Base-by-base conservation (phyloP, 2,888 invertebrate genomes). In the Epistrophe eligans region DNA sequence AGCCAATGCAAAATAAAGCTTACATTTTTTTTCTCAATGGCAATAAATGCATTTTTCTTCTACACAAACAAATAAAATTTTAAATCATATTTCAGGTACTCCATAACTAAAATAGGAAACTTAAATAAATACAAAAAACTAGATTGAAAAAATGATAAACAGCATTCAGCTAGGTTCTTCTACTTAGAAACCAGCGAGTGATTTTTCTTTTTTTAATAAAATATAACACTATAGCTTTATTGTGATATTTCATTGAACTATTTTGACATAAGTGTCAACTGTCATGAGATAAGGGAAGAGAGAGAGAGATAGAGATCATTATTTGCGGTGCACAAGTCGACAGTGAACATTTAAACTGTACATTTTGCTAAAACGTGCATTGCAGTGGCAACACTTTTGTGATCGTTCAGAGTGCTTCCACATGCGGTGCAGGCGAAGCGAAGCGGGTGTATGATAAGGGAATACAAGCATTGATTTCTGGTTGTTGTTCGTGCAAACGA, bases 371-470 rank as follows among this genome's bases (percentile, higher is more conserved):
- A 92, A 92, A 74, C 89, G 87, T 79, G 89, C 88, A 43, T 89
- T 89, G 88, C 93, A 92, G 76, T 89, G 89, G 38, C 79, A 76
- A 52, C 92, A 92, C 38, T 89, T 89, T 72, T 88, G 85, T 48
- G 85, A 72, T 15, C 83, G 82, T 52, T 88, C 77, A 6, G 90
- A 84, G 89, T 95, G 95, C 79, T 93, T 92, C 95, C 95, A 95
- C 32, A 93, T 89, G 15, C 91, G 91, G 90, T 95, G 95, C 77
- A 94, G 89, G 2, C 93, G 90, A 77, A 94, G 90, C 0, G 94
- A 93, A 57, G 92, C 92, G 45, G 91, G 92, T 4, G 93, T 94
- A 84, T 94, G 94, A 89, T 94, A 94, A 7, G 93, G 93, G 55
- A 93, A 92, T 50, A 91, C 92, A 10, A 92, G 89, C 90, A 90